phyloP scores from a whole-genome alignment of 2,888 invertebrate genomes.

The Elegia similella region DNA sequence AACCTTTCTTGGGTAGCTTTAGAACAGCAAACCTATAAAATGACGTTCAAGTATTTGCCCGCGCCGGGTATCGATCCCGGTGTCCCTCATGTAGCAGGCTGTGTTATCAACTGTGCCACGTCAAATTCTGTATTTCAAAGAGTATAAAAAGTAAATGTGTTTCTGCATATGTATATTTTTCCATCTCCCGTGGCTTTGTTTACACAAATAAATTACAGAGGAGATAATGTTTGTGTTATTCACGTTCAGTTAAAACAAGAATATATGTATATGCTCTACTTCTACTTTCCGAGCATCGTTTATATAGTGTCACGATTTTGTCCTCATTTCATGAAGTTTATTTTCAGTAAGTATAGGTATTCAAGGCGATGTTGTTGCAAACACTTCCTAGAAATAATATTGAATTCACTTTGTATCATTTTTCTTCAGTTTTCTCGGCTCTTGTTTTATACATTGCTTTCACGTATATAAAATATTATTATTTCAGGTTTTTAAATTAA shows the following conservation, averaged over 20 bases:
- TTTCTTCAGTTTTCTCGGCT: background rate
- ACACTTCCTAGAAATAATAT: background rate
- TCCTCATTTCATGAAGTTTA: constrained; percentile 4
- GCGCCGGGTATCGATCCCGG: too few relatives aligned
- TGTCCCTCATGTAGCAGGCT: too few relatives aligned
- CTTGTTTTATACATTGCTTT: background rate
- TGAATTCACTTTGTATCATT: background rate
- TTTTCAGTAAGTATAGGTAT: background rate
- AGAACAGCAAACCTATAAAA: too few relatives aligned
- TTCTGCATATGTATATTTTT: background rate
- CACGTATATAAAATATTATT: too few relatives aligned
- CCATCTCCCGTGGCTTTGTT: background rate
- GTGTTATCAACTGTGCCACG: too few relatives aligned
- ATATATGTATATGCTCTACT: too few relatives aligned
- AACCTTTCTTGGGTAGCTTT: too few relatives aligned
- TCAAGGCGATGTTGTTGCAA: background rate
- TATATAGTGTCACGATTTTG: constrained; percentile 1
- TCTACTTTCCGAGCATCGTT: background rate
- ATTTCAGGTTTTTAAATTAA: too few relatives aligned
- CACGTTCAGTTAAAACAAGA: background rate
- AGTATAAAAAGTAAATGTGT: background rate
- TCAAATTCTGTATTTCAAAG: background rate
- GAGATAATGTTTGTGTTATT: background rate
- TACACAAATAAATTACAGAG: background rate
- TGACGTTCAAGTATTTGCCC: too few relatives aligned